Conservation (phyloP, 30 jellyfish, hydroid and myxozoan species). For the Clytia hemisphaerica region DNA sequence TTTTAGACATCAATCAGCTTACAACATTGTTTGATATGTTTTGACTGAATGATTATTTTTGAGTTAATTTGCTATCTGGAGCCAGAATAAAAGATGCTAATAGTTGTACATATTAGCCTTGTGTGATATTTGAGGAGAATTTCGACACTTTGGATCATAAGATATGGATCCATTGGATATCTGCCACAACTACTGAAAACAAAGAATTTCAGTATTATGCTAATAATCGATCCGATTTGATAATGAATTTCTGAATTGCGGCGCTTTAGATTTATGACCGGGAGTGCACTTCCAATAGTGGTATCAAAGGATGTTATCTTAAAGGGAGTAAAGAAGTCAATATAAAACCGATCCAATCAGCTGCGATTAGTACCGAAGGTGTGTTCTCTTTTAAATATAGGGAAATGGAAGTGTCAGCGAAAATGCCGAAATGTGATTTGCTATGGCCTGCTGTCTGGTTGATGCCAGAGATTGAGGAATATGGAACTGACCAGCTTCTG, state of each 20-base stretch:
- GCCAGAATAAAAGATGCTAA: constrained; percentile 28
- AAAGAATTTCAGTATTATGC: constrained; percentile 60
- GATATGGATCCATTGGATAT: constrained; percentile 54
- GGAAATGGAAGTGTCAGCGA: constrained; percentile 52
- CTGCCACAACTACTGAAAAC: constrained; percentile 57
- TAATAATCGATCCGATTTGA: constrained; percentile 65
- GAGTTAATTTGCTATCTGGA: no score
- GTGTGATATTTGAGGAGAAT: constrained; percentile 63
- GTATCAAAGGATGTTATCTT: constrained; percentile 49
- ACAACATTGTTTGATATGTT: no score
- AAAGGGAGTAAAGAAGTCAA: constrained; percentile 33
- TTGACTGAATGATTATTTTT: no score
- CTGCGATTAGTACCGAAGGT: constrained; percentile 40
- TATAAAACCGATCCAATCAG: constrained; percentile 74
- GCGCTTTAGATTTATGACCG: constrained; percentile 63
- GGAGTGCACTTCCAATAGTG: constrained; percentile 59
- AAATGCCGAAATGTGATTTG: constrained; percentile 79
- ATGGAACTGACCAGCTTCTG: constrained; percentile 94
- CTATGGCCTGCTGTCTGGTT: constrained; percentile 82
- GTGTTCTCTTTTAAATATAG: constrained; percentile 72
- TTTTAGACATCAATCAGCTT: no score
- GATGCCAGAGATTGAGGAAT: constrained; percentile 54
- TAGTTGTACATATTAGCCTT: constrained; percentile 47
- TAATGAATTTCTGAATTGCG: constrained; percentile 40
- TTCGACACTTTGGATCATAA: constrained; percentile 45